Evolutionary conservation across 1,140 invertebrate species (phyloP), one percentile per base, ranked within the genome.

Genomic region (Oedothorax gibbosus): DNA sequence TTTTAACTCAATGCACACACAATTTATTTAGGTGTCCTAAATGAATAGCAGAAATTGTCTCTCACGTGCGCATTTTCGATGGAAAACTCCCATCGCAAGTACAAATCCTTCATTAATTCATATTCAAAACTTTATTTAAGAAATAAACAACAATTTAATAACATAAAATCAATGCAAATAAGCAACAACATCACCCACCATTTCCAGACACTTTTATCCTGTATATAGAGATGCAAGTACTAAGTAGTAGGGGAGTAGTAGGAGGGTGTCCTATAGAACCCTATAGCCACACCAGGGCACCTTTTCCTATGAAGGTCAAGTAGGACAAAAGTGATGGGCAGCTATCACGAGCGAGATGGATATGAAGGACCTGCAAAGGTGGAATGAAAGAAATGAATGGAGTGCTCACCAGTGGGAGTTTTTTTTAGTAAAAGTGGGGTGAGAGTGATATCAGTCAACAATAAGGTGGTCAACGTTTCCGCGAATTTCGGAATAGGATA

Each of bases 261-360:
- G 60, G 18, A 18, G 60, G 18, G 60, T 15, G 60, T 15, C 18
- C 14, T 15, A 14, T 18, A 62, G 60, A 18, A 15, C 60, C 18
- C 6, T n/a, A n/a, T n/a, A n/a, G n/a, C n/a, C 6, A 15, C 35
- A 71, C 50, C 15, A 71, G 69, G 69, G 51, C 54, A 53, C 54
- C 69, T 71, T 71, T 35, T 50, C 12, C 51, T 14, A 21, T 51
- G 64, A 68, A 79, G 77, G 77, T 79, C 77, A 79, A 79, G 77
- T 68, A 56, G 64, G 65, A 68, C 65, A 50, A 9, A 10, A 12
- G 18, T 79, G 77, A 79, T 79, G 65, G 77, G 65, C 77, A 79
- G 77, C 64, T 64, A 79, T 79, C 77, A 79, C 20, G 53, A 21
- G 56, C 49, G 35, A 15, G 72, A 75, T 60, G 21, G 18, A 15